phyloP scores from a whole-genome alignment of 2,888 invertebrate genomes.

The Drosophila emarginata region DNA sequence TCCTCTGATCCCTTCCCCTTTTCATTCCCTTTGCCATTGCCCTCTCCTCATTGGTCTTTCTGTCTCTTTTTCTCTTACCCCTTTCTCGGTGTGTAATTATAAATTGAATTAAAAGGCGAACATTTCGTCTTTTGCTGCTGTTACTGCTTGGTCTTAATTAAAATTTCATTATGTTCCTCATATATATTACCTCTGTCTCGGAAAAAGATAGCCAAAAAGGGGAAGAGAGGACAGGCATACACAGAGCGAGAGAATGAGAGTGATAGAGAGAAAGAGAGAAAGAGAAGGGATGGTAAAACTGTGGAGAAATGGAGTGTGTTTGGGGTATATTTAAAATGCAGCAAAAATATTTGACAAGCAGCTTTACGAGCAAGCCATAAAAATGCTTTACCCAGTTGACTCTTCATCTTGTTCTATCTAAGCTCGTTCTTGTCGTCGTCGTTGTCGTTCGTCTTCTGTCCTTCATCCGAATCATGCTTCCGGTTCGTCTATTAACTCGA shows the following conservation, averaged over 20 bases:
- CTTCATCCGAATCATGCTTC: neutral
- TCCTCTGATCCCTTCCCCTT: neutral
- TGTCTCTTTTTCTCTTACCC: neutral
- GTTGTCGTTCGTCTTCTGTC: neutral
- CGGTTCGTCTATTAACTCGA: conserved; percentile 59
- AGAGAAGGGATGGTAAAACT: no score
- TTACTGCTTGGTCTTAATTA: conserved; percentile 64
- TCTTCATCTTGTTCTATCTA: conserved; percentile 13
- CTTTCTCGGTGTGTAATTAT: conserved; percentile 54
- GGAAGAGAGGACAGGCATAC: conserved; percentile 5
- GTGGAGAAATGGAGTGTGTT: neutral
- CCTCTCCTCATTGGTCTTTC: neutral
- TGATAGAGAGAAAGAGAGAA: neutral
- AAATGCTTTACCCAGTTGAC: conserved; percentile 54
- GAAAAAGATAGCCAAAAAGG: neutral
- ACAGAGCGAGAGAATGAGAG: neutral
- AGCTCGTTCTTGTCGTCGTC: neutral
- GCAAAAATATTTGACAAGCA: conserved; percentile 71
- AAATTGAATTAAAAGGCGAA: conserved; percentile 70
- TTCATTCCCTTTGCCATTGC: neutral
- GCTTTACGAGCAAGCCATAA: conserved; percentile 67
- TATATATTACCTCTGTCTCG: conserved; percentile 21
- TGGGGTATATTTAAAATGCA: conserved; percentile 58
- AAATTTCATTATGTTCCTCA: conserved; percentile 66
- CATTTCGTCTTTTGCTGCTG: conserved; percentile 51